Percentiles rank a stretch among this genome's conserved stretches.
These are phyloP conservation scores for Penaeus japonicus DNA, from an alignment of 1,140 invertebrate species.

Conservation along the genomic window DNA sequence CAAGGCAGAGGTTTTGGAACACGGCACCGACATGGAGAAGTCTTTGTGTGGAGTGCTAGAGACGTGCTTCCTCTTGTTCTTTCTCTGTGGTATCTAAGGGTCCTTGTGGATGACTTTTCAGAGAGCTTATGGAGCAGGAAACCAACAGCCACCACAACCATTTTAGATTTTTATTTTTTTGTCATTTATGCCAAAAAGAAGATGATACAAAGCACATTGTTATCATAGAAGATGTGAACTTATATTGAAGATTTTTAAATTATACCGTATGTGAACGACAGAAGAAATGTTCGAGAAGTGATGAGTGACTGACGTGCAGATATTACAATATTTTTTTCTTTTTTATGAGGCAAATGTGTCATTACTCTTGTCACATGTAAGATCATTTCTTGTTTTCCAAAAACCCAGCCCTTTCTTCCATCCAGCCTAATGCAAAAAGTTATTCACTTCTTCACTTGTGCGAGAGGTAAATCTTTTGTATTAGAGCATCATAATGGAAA, in stretches of 20 bases:
- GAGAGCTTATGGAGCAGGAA: background rate
- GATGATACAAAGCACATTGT: conserved; percentile 42
- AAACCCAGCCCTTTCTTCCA: conserved; percentile 46
- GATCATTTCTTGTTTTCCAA: conserved; percentile 44
- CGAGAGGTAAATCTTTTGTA: conserved; percentile 25
- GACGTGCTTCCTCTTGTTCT: background rate
- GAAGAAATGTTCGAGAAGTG: conserved; percentile 36
- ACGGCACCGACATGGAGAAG: too few relatives aligned
- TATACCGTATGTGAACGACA: conserved; percentile 19
- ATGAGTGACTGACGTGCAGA: conserved; percentile 48
- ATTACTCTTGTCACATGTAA: conserved; percentile 50
- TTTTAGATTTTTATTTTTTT: conserved; percentile 53
- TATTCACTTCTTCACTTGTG: conserved; percentile 14
- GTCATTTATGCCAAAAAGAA: conserved; percentile 33
- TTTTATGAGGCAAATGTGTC: conserved; percentile 34
- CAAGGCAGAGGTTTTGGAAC: too few relatives aligned
- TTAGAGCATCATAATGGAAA: conserved; percentile 39
- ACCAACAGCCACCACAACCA: background rate
- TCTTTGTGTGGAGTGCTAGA: too few relatives aligned
- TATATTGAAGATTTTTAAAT: conserved; percentile 36
- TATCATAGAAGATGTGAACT: conserved; percentile 41
- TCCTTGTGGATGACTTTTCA: background rate
- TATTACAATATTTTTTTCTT: conserved; percentile 39
- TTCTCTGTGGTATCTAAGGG: conserved; percentile 11
- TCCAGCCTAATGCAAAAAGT: conserved; percentile 39